Conservation (phyloP, 37 sponge, comb jelly and placozoan genomes). For the Mnemiopsis leidyi region DNA sequence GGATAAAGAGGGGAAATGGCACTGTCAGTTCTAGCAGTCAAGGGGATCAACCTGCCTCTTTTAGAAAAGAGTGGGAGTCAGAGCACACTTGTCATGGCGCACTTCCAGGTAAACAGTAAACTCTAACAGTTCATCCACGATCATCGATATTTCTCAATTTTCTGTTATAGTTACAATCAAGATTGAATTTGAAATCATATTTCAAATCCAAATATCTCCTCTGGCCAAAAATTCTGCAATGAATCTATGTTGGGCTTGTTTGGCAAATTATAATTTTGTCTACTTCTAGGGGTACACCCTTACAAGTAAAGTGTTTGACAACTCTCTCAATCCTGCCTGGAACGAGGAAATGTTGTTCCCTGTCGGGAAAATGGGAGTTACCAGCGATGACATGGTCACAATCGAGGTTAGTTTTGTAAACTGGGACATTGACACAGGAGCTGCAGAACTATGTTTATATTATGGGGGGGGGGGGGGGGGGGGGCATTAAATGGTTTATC, state of each 20-base stretch:
- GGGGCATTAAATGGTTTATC: too few relatives aligned
- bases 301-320: slow-evolving; percentile 25
- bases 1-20: not conserved
- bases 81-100: not conserved
- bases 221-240: too few relatives aligned
- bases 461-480: too few relatives aligned
- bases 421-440: too few relatives aligned
- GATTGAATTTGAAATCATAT: too few relatives aligned
- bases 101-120: slow-evolving; percentile 33
- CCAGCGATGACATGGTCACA: not conserved
- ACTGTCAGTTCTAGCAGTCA: not conserved
- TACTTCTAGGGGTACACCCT: slow-evolving; percentile 22
- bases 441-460: too few relatives aligned
- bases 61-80: not conserved
- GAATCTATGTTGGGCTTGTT: not conserved
- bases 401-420: too few relatives aligned
- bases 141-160: too few relatives aligned
- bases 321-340: slow-evolving; percentile 16
- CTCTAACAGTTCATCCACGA: too few relatives aligned
- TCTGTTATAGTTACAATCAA: too few relatives aligned
- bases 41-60: slow-evolving; percentile 16
- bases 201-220: too few relatives aligned
- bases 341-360: slow-evolving; percentile 8
- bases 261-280: not conserved
- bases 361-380: slow-evolving; percentile 1